Evolutionary conservation across 2,797 vertebrate genomes (phyloP), one percentile per base, ranked within the genome.

Genomic region (Fratercula arctica): DNA sequence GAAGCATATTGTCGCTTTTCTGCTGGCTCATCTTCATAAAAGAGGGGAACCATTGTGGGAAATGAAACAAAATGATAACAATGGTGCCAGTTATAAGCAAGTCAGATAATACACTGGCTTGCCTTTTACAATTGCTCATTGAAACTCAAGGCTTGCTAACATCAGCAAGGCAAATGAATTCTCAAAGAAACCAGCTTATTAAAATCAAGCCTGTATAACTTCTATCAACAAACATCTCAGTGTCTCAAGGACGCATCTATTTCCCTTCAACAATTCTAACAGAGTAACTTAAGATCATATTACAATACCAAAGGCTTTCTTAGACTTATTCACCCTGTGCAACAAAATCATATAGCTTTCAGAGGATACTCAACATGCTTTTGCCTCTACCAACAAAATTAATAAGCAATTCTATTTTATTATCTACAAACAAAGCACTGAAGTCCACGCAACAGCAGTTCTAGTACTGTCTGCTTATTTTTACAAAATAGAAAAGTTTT

Each of bases 271-370:
- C 59, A 90, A 46, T 77, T 94, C 89, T 91, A 79, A 85, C 16
- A 92, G 94, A 85, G 84, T 78, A 94, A 97, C 70, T 89, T 57
- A 79, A 89, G 45, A 95, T 56, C 43, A 35, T 59, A 93, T 77
- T 87, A 67, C 76, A 97, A 78, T 80, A 95, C 79, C 74, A 96
- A 95, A 93, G 60, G 20, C 54, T 95, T 92, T 95, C 96, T 97
- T 74, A 96, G 64, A 72, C 87, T 93, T 92, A 95, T 2, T 25
- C 31, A 66, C 12, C 16, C 48, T 53, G n/a, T 19, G 21, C 56
- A 70, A 90, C 63, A 76, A 9, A 73, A 81, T 6, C 19, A 35
- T 8, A 35, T 0, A 83, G 26, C 43, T 78, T 80, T 75, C 50
- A 78, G 54, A 95, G 26, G 37, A 64, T 14, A 53, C 5, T 48